Evolutionary conservation across 2,797 vertebrate species (phyloP), one percentile per base, ranked within the genome.

Genomic region (Poeciliopsis paucimaculata): DNA sequence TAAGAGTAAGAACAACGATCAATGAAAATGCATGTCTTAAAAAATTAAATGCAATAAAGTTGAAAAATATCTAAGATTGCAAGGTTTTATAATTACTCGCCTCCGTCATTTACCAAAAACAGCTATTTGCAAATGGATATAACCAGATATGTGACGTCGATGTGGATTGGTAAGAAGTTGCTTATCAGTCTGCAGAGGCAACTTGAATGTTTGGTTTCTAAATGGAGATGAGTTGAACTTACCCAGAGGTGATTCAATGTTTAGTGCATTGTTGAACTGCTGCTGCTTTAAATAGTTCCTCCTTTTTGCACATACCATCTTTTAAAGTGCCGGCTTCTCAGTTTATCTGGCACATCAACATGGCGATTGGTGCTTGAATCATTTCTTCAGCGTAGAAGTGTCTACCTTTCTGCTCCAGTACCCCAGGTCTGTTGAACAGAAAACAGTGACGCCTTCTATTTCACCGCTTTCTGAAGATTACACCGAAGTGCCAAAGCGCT

Each of bases 391-490:
- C 28, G 26, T 55, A 36, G 4, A 49, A 46, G 72, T 45, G 16
- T 49, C 71, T 78, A 18, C 26, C 47, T 68, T 78, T 78, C 72
- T 34, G 10, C 71, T 73, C 18, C 64, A 20, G 13, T n/a, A 70
- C 26, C 62, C 39, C 2, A 9, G 23, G 55, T 73, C 77, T 73
- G 77, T n/a, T 73, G 36, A 64, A 73, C 77, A 64, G 41, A 15
- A 72, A 55, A 73, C 55, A 46, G 57, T 76, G 75, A 47, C 57
- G 64, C 43, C 11, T 76, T 76, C 43, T 46, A 46, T 76, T 76
- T 64, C 28, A 76, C 28, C 3, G 13, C 57, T 77, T 47, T 62
- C 34, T 62, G 76, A 77, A 47, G 41, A 72, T 80, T 75, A 62
- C 53, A 68, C 26, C 11, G 60, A 62, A 49, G 55, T 73, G 23